Base-by-base conservation (phyloP, 2,888 invertebrate genomes). In the Phyllotreta striolata region DNA sequence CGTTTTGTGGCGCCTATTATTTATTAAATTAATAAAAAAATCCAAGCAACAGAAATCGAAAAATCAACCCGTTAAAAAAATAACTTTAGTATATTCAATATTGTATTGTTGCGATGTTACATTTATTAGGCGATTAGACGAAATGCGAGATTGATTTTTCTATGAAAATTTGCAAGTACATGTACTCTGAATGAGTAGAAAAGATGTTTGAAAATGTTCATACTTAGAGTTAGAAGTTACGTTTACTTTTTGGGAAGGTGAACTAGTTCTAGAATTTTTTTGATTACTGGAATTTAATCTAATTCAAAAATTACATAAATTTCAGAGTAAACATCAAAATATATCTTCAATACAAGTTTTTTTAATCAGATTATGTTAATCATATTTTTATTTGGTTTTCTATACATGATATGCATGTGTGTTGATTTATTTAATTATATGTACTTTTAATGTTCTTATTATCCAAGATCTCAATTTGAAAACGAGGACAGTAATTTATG, bases 191-290 rank as follows among this genome's bases (percentile, higher is more conserved):
- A 41, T 52, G 54, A 44, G 41, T 10, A 40, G 38, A 46, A 66
- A 51, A 24, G 49, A 51, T 59, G 54, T 14, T 66, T 62, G 56
- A 61, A 58, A 64, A 63, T 57, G 57, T 63, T 66, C 46, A 55
- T 69, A 65, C 64, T 64, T 43, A 59, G 66, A 63, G 66, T 64
- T 35, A 58, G 65, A 60, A 62, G 63, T 66, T 58, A 65, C 64
- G 65, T 63, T 63, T 69, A 66, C 57, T 51, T 64, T 57, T 61
- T 64, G 65, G 64, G 59, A 66, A 66, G 63, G 63, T 66, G 56
- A 49, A 63, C 65, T 69, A 66, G 58, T 62, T 63, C 68, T 69
- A 69, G 63, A 59, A 24, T 24, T 24, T 24, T n/a, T 68, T 66
- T 69, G 66, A 66, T 69, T 66, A 68, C 62, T 66, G 41, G 64